Base-by-base conservation (phyloP, 2,113 vertebrate species). In the Oncorhynchus keta region DNA sequence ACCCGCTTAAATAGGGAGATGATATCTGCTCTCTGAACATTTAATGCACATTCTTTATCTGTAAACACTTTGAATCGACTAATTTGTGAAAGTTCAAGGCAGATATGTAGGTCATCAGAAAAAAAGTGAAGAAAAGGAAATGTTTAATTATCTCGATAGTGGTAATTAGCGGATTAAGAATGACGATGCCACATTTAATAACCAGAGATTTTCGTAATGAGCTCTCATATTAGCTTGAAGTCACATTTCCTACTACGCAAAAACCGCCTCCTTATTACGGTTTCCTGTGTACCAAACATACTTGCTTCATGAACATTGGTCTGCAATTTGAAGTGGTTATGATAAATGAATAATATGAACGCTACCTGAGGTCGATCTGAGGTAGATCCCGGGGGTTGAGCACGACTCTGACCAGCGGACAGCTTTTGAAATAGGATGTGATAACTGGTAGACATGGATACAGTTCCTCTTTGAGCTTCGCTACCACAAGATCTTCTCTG, bases 161-260 rank as follows among this genome's bases (percentile, higher is more conserved):
- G 39, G 74, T 89, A 89, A 92, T 92, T 92, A 90, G 81, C 78
- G 82, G 76, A 64, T 80, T 80, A 35, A 66, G 78, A 82, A 81
- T 78, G 86, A 83, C 64, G 62, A 64, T 77, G 82, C 77, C 73
- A 89, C 85, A 81, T 73, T 32, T 65, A 61, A 59, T 80, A 78
- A 82, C 66, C 75, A 72, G 76, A 86, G 81, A 75, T 82, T 75
- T 84, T 55, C 67, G 65, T 79, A 83, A 65, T 35, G 35, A 67
- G 67, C 62, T 28, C 5, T 57, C 30, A 76, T 39, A 77, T 83
- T 73, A 74, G 26, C 69, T 68, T 0, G n/a, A 68, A 16, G 28
- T 68, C 0, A 30, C 70, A 12, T 73, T 72, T 78, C 49, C 13
- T 71, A 35, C 11, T 49, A 14, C 39, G 57, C 57, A 16, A 32